These are phyloP conservation scores for Cheilosia soror DNA, from an alignment of 2,888 invertebrate species.

Conservation along the genomic window DNA sequence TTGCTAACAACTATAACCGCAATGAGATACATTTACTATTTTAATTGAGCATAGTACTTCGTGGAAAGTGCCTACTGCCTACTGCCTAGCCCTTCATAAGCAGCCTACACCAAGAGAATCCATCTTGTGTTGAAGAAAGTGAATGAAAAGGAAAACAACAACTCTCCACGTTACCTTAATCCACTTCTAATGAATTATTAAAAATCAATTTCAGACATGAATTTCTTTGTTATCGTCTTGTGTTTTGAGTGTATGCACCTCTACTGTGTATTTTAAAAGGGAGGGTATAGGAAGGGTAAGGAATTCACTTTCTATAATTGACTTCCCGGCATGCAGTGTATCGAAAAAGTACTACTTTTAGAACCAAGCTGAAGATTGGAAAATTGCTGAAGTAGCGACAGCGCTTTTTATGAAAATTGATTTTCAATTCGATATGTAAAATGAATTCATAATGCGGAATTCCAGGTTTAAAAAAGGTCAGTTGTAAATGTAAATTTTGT, in stretches of 20 bases:
- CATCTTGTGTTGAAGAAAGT: slow-evolving; percentile 38
- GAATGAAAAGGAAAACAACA: slow-evolving; percentile 14
- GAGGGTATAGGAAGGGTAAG: slow-evolving; percentile 2
- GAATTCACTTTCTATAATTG: slow-evolving; percentile 69
- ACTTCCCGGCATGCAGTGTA: slow-evolving; percentile 2
- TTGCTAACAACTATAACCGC: slow-evolving; percentile 29
- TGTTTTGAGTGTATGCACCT: neutral
- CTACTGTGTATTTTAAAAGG: slow-evolving; percentile 6
- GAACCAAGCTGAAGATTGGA: slow-evolving; percentile 31
- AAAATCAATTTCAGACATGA: slow-evolving; percentile 70
- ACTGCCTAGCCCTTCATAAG: neutral
- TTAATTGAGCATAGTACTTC: slow-evolving; percentile 13
- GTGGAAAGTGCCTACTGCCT: neutral
- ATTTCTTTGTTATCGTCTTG: slow-evolving; percentile 38
- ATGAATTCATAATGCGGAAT: slow-evolving; percentile 33
- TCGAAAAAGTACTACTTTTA: neutral
- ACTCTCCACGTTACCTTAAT: slow-evolving; percentile 61
- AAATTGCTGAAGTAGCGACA: slow-evolving; percentile 29
- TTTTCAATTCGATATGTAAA: slow-evolving; percentile 30
- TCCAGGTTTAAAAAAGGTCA: slow-evolving; percentile 35
- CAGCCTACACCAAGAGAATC: slow-evolving; percentile 41
- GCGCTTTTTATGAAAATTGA: slow-evolving; percentile 21
- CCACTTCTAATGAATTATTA: slow-evolving; percentile 73
- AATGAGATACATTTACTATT: slow-evolving; percentile 37
- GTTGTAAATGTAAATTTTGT: slow-evolving; percentile 10